Evolutionary conservation across 2,113 vertebrate genomes (phyloP).

Genomic region (Dicaeum eximium): DNA sequence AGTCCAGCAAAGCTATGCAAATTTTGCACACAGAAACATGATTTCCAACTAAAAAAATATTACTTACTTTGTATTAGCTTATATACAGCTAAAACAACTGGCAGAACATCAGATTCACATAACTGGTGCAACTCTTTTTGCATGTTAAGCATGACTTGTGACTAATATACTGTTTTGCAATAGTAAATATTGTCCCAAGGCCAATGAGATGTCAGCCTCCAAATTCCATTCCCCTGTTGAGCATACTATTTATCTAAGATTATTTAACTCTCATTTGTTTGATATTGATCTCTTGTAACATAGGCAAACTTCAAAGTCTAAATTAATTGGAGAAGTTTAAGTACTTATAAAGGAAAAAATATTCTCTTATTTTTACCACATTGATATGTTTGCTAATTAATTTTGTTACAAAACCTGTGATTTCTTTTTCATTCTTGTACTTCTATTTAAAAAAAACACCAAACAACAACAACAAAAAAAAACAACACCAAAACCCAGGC

Average conservation of each 20-base stretch:
- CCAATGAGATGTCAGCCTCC: background rate
- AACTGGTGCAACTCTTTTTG: background rate
- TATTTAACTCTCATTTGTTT: background rate
- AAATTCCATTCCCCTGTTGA: background rate
- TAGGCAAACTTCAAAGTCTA: background rate
- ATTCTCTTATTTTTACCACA: background rate
- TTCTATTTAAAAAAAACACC: background rate
- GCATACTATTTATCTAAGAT: background rate
- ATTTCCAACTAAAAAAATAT: background rate
- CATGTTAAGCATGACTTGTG: background rate
- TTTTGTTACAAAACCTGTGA: background rate
- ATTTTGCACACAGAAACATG: background rate
- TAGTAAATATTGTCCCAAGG: background rate
- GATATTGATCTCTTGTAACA: background rate
- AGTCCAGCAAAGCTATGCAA: constrained; percentile 8
- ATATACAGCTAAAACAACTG: background rate
- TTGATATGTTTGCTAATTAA: background rate
- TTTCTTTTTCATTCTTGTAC: constrained; percentile 18
- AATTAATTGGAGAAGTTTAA: background rate
- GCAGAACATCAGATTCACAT: background rate
- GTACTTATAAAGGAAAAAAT: background rate
- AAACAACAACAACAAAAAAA: background rate
- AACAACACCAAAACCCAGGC: background rate
- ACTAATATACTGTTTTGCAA: constrained; percentile 36
- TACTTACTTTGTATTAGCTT: background rate